Evolutionary conservation across 2,113 vertebrate genomes (phyloP).

Genomic region (Furnarius figulus): DNA sequence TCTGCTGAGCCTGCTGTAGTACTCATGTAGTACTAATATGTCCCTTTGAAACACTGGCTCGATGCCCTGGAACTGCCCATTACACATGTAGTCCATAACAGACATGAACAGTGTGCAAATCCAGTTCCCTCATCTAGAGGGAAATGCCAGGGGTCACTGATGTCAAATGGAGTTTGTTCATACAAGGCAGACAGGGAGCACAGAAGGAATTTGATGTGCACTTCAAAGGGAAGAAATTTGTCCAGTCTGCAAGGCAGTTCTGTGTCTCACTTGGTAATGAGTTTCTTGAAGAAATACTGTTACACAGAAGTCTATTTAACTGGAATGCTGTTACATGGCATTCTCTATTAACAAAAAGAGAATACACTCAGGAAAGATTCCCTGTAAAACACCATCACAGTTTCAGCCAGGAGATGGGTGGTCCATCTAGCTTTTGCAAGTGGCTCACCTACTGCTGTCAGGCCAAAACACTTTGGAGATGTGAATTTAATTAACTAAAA

Average conservation of each 20-base stretch:
- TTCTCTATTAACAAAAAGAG: neutral
- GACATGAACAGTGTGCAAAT: neutral
- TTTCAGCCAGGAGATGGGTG: neutral
- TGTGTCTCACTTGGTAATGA: neutral
- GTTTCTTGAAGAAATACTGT: neutral
- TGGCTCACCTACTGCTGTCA: neutral
- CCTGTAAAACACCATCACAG: neutral
- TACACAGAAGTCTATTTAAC: neutral
- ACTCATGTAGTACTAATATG: fast-evolving
- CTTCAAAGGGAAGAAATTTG: slow-evolving; percentile 5
- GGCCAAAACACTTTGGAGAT: neutral
- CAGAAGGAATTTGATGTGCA: neutral
- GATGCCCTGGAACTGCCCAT: neutral
- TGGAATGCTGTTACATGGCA: neutral
- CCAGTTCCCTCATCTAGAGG: neutral
- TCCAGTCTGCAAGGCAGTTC: neutral
- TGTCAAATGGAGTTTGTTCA: neutral
- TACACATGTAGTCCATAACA: neutral
- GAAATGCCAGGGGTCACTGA: neutral
- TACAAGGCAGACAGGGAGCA: neutral
- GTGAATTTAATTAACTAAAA: neutral
- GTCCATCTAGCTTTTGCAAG: neutral
- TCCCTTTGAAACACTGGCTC: neutral
- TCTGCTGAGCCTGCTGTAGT: neutral
- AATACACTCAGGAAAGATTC: neutral